Evolutionary conservation across 2,888 invertebrate species (phyloP).

Genomic region (Digitonthophagus gazella): DNA sequence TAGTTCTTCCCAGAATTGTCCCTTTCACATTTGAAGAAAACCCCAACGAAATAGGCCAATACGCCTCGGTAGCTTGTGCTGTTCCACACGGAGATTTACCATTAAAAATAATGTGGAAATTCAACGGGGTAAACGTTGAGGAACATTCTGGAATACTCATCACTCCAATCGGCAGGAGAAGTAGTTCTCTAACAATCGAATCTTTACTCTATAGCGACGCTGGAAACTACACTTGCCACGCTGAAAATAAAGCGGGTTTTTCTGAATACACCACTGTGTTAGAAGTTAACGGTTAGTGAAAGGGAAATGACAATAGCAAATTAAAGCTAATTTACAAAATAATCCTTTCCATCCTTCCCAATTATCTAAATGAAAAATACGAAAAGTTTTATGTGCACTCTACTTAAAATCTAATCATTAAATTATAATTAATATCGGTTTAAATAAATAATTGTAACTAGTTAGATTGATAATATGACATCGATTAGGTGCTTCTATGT

Average conservation of each 20-base stretch:
- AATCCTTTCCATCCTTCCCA: not conserved
- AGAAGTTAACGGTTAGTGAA: constrained; percentile 64
- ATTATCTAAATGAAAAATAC: not conserved
- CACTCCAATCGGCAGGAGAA: constrained; percentile 40
- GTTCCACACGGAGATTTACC: constrained; percentile 56
- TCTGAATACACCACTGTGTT: constrained; percentile 67
- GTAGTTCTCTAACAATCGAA: constrained; percentile 55
- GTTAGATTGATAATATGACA: not conserved
- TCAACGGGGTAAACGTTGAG: constrained; percentile 50
- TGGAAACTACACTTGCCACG: constrained; percentile 71
- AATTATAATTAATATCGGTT: not conserved
- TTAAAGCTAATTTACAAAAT: constrained; percentile 1
- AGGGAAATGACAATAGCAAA: not conserved
- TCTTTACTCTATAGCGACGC: constrained; percentile 46
- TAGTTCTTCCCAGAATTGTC: constrained; percentile 74
- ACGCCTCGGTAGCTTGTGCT: constrained; percentile 48
- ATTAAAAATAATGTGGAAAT: constrained; percentile 55
- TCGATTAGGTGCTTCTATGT: not conserved
- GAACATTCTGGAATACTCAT: constrained; percentile 31
- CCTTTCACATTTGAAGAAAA: constrained; percentile 69
- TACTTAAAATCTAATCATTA: not conserved
- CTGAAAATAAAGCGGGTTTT: constrained; percentile 67
- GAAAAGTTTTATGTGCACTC: not conserved
- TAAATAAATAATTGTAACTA: too few species aligned
- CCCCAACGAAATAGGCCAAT: constrained; percentile 58